These are phyloP conservation scores for Pandemis heparana DNA, from an alignment of 2,888 invertebrate genomes.

Conservation along the genomic window DNA sequence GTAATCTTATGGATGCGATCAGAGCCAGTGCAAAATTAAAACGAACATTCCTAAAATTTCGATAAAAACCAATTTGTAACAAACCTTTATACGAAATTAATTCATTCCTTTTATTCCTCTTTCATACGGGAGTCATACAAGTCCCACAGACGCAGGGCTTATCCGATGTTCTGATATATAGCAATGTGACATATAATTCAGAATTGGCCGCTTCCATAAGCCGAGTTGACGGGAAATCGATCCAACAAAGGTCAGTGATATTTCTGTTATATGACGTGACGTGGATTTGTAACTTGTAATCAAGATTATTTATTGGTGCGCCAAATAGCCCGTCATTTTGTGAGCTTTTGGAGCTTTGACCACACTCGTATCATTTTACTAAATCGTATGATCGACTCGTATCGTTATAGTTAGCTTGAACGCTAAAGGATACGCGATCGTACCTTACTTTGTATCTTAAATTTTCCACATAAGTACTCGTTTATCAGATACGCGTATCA, in stretches of 20 bases:
- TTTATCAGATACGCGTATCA: too few relatives aligned
- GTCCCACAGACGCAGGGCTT: background rate
- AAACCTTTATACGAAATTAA: conserved; percentile 21
- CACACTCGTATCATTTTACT: too few relatives aligned
- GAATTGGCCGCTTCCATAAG: conserved; percentile 49
- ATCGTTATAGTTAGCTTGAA: too few relatives aligned
- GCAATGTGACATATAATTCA: conserved; percentile 53
- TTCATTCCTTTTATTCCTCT: conserved; percentile 30
- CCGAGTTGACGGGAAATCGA: conserved; percentile 53
- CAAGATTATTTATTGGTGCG: conserved; percentile 6
- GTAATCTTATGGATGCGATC: background rate
- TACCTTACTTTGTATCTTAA: too few relatives aligned
- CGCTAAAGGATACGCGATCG: too few relatives aligned
- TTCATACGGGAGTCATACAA: conserved; percentile 3
- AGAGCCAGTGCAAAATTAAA: background rate
- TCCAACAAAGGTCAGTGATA: conserved; percentile 48
- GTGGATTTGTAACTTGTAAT: conserved; percentile 20
- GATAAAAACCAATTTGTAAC: background rate
- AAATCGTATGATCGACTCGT: too few relatives aligned
- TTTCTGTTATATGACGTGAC: conserved; percentile 13
- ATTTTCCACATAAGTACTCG: too few relatives aligned
- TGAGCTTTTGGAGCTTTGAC: background rate
- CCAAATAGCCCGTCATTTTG: background rate
- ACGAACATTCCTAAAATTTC: background rate
- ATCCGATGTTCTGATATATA: conserved; percentile 22